These are phyloP conservation scores for Bombus superbus DNA, from an alignment of 1,140 invertebrate genomes.

Conservation along the genomic window DNA sequence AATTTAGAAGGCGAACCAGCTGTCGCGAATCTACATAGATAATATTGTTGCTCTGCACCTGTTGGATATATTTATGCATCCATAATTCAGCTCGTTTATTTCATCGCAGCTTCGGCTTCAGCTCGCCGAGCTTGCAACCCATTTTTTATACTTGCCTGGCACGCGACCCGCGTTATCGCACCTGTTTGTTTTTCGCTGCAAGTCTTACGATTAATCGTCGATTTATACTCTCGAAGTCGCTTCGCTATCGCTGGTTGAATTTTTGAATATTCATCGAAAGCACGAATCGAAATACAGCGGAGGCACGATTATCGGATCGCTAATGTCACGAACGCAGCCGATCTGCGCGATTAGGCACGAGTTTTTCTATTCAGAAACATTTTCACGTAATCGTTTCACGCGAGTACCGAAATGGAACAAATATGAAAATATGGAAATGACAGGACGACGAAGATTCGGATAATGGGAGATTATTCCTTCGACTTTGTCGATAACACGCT, in stretches of 20 bases:
- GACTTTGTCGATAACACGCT: no score
- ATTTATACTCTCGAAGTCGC: no score
- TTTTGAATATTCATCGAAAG: neutral
- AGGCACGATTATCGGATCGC: no score
- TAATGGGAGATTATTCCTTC: no score
- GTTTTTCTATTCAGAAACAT: no score
- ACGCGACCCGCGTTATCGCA: slow-evolving; percentile 1
- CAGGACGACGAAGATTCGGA: no score
- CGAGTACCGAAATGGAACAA: no score
- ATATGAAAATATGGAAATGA: no score
- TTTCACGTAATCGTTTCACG: no score
- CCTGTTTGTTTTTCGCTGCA: neutral
- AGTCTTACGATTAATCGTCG: neutral
- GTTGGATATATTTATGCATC: slow-evolving; percentile 23
- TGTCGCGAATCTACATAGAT: slow-evolving; percentile 24
- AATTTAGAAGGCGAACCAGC: slow-evolving; percentile 9
- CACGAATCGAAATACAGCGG: neutral
- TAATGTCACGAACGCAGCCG: no score
- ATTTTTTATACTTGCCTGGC: slow-evolving; percentile 9
- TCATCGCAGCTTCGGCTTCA: neutral
- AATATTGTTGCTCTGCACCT: slow-evolving; percentile 33
- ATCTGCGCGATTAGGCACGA: no score
- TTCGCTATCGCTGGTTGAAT: neutral
- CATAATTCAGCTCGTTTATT: slow-evolving; percentile 19
- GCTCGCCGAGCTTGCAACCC: no score